phyloP scores from a whole-genome alignment of 1,140 invertebrate species.

The Chironomus striatipennis region DNA sequence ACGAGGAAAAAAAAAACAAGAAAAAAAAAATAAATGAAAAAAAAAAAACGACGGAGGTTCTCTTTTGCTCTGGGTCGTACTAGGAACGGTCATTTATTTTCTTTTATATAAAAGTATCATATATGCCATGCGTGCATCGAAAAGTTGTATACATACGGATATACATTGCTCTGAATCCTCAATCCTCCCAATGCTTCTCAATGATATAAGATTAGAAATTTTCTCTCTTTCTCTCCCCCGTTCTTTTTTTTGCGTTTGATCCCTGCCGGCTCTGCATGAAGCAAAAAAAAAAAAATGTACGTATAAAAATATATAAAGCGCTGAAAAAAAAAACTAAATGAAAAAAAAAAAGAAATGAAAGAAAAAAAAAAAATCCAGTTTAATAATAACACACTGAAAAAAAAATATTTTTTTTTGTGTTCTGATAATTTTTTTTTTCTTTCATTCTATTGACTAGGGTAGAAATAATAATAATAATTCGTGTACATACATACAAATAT shows the following conservation, averaged over 20 bases:
- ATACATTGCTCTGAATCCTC: background rate
- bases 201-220: too few species aligned
- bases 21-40: slow-evolving; percentile 19
- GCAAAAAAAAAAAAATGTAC: slow-evolving; percentile 21
- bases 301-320: slow-evolving; percentile 19
- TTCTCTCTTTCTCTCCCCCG: background rate
- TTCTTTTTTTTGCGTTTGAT: slow-evolving; percentile 1
- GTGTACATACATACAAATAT: background rate
- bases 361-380: slow-evolving; percentile 22
- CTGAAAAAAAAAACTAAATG: slow-evolving; percentile 19
- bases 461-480: background rate
- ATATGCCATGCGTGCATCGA: slow-evolving; percentile 2
- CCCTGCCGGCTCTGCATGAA: slow-evolving; percentile 10
- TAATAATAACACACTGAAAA: slow-evolving; percentile 13
- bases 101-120: background rate
- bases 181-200: background rate
- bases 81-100: background rate
- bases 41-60: slow-evolving; percentile 3
- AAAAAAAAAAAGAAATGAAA: slow-evolving; percentile 22
- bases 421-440: slow-evolving; percentile 3
- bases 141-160: background rate
- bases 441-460: background rate
- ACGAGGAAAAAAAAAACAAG: slow-evolving; percentile 5
- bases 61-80: background rate
- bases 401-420: slow-evolving; percentile 15